phyloP scores from a whole-genome alignment of 2,113 vertebrate genomes.

The Heteronetta atricapilla region DNA sequence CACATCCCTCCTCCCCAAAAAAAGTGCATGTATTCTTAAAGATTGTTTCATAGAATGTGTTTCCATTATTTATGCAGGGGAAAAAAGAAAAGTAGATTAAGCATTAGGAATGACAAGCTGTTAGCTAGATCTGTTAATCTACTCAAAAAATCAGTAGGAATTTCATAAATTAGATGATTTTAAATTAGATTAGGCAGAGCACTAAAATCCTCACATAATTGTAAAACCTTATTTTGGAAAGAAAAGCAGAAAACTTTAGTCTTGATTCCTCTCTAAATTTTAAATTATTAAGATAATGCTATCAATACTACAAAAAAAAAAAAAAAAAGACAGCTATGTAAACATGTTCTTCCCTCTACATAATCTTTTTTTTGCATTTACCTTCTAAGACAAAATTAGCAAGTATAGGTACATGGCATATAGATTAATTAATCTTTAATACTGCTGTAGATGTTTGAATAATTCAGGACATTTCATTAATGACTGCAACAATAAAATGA shows the following conservation, averaged over 20 bases:
- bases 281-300: not conserved
- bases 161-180: not conserved
- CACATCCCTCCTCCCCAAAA: not conserved
- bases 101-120: not conserved
- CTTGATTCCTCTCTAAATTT: not conserved
- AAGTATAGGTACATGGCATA: accelerated
- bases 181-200: not conserved
- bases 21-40: not conserved
- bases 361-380: not conserved
- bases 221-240: not conserved
- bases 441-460: not conserved
- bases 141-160: not conserved
- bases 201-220: not conserved
- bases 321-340: not conserved
- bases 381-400: not conserved
- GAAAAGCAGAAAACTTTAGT: not conserved
- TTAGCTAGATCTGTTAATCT: not conserved
- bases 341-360: not conserved
- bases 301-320: not conserved
- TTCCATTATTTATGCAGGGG: not conserved
- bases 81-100: not conserved
- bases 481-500: not conserved
- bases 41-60: not conserved
- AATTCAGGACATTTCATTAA: conserved; percentile 37
- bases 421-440: conserved; percentile 24